phyloP scores from a whole-genome alignment of 2,888 invertebrate genomes.

The Cotesia congregata region DNA sequence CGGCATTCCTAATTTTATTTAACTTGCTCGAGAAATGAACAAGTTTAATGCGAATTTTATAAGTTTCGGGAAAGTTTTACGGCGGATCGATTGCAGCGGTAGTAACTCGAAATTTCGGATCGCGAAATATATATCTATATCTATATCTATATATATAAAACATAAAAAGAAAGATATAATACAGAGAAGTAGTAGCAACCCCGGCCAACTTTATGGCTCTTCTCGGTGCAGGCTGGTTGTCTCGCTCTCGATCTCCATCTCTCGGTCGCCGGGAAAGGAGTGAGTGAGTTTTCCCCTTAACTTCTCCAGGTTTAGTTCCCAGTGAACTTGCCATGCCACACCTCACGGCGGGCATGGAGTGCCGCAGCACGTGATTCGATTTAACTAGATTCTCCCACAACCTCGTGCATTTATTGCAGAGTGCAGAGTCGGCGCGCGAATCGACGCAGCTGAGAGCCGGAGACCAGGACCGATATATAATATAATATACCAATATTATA shows the following conservation, averaged over 20 bases:
- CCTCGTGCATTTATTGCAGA: slow-evolving; percentile 41
- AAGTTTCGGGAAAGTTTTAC: background rate
- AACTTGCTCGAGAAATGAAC: background rate
- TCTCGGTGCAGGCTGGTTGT: slow-evolving; percentile 11
- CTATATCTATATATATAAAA: background rate
- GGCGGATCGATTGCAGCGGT: background rate
- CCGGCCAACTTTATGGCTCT: slow-evolving; percentile 18
- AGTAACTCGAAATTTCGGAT: slow-evolving; percentile 39
- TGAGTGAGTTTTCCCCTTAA: slow-evolving; percentile 21
- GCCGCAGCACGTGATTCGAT: slow-evolving; percentile 41
- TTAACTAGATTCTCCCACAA: slow-evolving; percentile 41
- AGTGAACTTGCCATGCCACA: slow-evolving; percentile 27
- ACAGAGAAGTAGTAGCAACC: slow-evolving; percentile 11
- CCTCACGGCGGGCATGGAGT: slow-evolving; percentile 40
- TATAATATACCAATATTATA: too few relatives aligned
- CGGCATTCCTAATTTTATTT: background rate
- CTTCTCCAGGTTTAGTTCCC: slow-evolving; percentile 20
- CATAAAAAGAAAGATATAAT: background rate
- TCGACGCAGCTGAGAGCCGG: slow-evolving; percentile 2
- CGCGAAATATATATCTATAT: slow-evolving; percentile 26
- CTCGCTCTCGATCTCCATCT: background rate
- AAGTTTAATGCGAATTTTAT: slow-evolving; percentile 9
- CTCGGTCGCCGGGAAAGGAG: background rate
- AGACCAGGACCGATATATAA: background rate
- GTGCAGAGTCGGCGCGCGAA: slow-evolving; percentile 31